These are phyloP conservation scores for Campoplex nolae DNA, from an alignment of 2,888 invertebrate species.

Conservation along the genomic window DNA sequence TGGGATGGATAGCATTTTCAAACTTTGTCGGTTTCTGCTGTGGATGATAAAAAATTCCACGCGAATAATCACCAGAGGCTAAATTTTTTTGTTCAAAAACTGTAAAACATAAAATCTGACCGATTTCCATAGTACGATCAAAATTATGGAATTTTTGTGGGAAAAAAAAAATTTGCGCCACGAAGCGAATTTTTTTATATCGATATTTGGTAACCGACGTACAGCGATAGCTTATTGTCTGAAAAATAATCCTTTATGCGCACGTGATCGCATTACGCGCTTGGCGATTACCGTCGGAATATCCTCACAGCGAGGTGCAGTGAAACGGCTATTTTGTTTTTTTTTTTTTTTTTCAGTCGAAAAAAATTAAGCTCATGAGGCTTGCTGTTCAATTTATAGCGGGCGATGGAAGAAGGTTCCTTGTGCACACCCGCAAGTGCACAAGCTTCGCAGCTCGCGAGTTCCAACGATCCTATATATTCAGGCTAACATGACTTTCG, in stretches of 20 bases:
- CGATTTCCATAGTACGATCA: neutral
- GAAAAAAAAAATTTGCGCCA: neutral
- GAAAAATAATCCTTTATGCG: slow-evolving; percentile 66
- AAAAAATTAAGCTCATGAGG: slow-evolving; percentile 36
- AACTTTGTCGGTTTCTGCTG: neutral
- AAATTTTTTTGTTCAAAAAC: neutral
- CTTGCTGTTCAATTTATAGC: slow-evolving; percentile 34
- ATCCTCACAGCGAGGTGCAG: slow-evolving; percentile 23
- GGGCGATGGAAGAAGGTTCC: slow-evolving; percentile 33
- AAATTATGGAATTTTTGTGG: neutral
- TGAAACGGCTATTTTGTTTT: slow-evolving; percentile 11
- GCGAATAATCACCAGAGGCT: neutral
- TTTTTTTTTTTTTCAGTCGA: slow-evolving; percentile 28
- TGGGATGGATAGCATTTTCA: neutral
- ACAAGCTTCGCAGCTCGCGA: slow-evolving; percentile 39
- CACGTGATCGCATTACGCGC: slow-evolving; percentile 66
- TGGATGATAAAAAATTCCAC: neutral
- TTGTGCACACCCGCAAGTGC: slow-evolving; percentile 10
- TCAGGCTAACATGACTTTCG: slow-evolving; percentile 2
- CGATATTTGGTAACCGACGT: slow-evolving; percentile 15
- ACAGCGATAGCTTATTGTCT: slow-evolving; percentile 43
- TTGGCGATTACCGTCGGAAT: slow-evolving; percentile 55
- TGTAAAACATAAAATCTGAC: neutral
- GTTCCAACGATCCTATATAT: slow-evolving; percentile 40
- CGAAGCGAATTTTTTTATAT: slow-evolving; percentile 15